Evolutionary conservation across 2,888 invertebrate species (phyloP), one percentile per base, ranked within the genome.

Genomic region (Eumacrocentrus americanus): DNA sequence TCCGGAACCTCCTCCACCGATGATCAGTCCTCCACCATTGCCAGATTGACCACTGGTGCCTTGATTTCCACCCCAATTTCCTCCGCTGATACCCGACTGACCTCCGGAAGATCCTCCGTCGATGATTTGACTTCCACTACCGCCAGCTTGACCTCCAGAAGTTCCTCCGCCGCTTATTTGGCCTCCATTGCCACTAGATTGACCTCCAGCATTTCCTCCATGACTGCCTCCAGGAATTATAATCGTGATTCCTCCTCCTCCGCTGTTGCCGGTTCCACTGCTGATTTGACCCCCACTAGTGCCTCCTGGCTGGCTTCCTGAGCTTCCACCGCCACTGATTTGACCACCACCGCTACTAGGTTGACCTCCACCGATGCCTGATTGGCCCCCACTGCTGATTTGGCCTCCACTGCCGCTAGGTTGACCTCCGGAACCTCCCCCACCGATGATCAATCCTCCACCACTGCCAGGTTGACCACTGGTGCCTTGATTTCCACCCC

Each of bases 61-160:
- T 14, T 18, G 38, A 6, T n/a, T 12, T 25, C 52, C 52, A 9
- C 40, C 12, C 4, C 42, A 29, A 42, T 18, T 29, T 29, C 16
- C 29, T 16, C 48, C 48, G 16, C 11, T 2, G 12, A n/a, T 12
- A 11, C 22, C 42, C 18, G 5, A 2, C 14, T 37, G 37, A 2
- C 37, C n/a, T 3, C 37, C 37, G 0, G 37, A 14, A 37, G 5
- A 37, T 37, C 37, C 37, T 2, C 3, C 3, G 20, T 37, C 12
- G 35, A 18, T 6, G 35, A 22, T 35, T 51, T 51, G 35, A 37
- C 40, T 12, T 14, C 53, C 23, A n/a, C 37, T 22, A 53, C 29
- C 2, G 34, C 46, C 34, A 34, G 16, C 34, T 35, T 47, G 20
- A 11, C 38, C 47, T 5, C 56, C 37, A 14, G 20, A 12, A 0